Percentiles rank a stretch among this genome's conserved stretches.
phyloP scores from a whole-genome alignment of 2,888 invertebrate species.

The Cryptocephalus moraei region DNA sequence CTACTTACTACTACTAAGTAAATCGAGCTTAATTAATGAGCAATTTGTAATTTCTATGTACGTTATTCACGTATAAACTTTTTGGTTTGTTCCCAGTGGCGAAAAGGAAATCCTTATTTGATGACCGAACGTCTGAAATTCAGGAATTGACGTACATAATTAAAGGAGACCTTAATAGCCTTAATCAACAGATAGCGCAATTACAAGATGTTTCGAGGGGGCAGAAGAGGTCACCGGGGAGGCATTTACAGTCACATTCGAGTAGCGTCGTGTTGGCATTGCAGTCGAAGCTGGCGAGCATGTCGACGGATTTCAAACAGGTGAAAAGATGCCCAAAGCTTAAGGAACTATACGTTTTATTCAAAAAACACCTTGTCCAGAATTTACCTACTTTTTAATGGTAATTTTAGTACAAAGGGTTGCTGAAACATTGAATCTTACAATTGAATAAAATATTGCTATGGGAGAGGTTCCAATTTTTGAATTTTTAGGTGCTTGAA shows the following conservation, averaged over 20 bases:
- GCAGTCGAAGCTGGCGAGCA: slow-evolving; percentile 89
- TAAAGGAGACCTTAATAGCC: slow-evolving; percentile 87
- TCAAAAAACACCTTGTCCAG: too few species aligned
- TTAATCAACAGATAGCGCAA: slow-evolving; percentile 95
- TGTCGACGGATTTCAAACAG: slow-evolving; percentile 96
- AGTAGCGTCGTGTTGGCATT: slow-evolving; percentile 86
- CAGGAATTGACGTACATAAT: slow-evolving; percentile 96
- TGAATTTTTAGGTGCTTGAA: slow-evolving; percentile 61
- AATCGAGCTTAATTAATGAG: not conserved
- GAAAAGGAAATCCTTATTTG: slow-evolving; percentile 94
- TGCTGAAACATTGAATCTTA: too few species aligned
- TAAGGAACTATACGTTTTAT: too few species aligned
- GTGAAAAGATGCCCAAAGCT: not conserved
- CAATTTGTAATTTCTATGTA: not conserved
- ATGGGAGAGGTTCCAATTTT: too few species aligned
- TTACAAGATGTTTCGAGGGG: slow-evolving; percentile 72
- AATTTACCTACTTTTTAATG: too few species aligned
- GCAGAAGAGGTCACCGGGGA: slow-evolving; percentile 50
- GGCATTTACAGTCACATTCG: slow-evolving; percentile 83
- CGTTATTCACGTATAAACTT: not conserved
- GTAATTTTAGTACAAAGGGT: too few species aligned
- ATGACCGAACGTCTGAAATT: slow-evolving; percentile 92
- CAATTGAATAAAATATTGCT: too few species aligned
- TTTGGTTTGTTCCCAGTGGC: slow-evolving; percentile 60
- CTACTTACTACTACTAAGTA: too few species aligned